Conservation (phyloP, 2,888 invertebrate species). For the Cataglyphis albicans region DNA sequence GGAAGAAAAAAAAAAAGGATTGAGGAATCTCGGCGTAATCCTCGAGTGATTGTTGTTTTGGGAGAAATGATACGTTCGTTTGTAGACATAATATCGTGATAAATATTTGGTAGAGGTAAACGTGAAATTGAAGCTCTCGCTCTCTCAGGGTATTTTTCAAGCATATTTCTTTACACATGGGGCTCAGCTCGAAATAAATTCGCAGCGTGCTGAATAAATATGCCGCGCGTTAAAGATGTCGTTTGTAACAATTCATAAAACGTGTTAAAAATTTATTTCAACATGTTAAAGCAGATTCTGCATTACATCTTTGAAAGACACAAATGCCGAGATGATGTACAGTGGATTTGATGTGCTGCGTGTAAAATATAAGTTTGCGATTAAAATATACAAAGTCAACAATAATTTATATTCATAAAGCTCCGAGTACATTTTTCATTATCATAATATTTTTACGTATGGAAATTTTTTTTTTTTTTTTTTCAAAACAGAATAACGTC, state of each 20-base stretch:
- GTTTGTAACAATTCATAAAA: constrained; percentile 34
- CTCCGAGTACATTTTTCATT: background rate
- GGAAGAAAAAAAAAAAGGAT: constrained; percentile 34
- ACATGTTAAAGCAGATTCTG: background rate
- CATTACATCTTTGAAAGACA: background rate
- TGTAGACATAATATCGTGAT: constrained; percentile 4
- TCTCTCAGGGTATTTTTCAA: constrained; percentile 31
- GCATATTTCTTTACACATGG: constrained; percentile 37
- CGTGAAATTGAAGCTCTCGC: constrained; percentile 46
- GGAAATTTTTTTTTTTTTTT: background rate
- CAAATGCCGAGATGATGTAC: background rate
- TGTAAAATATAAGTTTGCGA: background rate
- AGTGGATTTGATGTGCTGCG: background rate
- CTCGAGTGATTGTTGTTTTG: constrained; percentile 1
- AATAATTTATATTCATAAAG: background rate
- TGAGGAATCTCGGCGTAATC: constrained; percentile 22
- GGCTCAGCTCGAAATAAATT: constrained; percentile 32
- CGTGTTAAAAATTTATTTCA: constrained; percentile 41
- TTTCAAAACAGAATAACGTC: background rate
- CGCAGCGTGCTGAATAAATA: constrained; percentile 17
- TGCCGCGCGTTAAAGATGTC: constrained; percentile 27
- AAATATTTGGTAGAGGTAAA: constrained; percentile 50
- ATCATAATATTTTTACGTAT: background rate
- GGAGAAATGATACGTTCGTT: constrained; percentile 1
- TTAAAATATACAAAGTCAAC: background rate